These are phyloP conservation scores for Hyalella azteca DNA, from an alignment of 2,888 invertebrate species.

Conservation along the genomic window DNA sequence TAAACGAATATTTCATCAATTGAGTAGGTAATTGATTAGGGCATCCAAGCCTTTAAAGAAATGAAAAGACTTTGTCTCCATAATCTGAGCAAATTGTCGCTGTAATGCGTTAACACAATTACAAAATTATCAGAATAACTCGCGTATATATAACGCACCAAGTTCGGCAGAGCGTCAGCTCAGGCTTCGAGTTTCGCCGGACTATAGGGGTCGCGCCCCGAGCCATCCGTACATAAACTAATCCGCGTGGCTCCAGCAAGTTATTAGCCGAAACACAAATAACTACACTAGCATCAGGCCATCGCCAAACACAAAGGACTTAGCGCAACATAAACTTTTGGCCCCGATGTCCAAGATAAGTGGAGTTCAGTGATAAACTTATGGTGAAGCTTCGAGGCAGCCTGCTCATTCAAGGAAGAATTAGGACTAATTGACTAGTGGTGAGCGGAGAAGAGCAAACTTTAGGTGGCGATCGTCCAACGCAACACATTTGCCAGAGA, in stretches of 20 bases:
- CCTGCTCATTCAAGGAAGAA: neutral
- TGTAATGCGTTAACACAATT: no score
- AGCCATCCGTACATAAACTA: neutral
- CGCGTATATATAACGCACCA: no score
- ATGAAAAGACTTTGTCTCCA: no score
- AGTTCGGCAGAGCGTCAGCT: no score
- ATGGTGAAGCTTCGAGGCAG: neutral
- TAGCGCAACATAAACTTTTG: conserved; percentile 27
- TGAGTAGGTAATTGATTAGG: no score
- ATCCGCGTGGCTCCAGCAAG: neutral
- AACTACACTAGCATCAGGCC: conserved; percentile 24
- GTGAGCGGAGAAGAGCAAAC: neutral
- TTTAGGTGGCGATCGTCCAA: no score
- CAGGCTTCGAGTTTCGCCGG: neutral
- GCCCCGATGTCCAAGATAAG: conserved; percentile 3
- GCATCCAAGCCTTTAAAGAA: no score
- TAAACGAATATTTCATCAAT: no score
- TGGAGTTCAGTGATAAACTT: neutral
- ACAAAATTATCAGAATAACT: no score
- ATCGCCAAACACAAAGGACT: conserved; percentile 27
- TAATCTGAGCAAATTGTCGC: no score
- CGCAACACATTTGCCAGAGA: no score
- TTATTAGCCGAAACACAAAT: conserved; percentile 35
- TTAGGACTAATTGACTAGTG: conserved; percentile 10
- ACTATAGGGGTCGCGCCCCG: no score